phyloP scores from a whole-genome alignment of 2,888 invertebrate species.

The Scaptomyza cyrtandrae region DNA sequence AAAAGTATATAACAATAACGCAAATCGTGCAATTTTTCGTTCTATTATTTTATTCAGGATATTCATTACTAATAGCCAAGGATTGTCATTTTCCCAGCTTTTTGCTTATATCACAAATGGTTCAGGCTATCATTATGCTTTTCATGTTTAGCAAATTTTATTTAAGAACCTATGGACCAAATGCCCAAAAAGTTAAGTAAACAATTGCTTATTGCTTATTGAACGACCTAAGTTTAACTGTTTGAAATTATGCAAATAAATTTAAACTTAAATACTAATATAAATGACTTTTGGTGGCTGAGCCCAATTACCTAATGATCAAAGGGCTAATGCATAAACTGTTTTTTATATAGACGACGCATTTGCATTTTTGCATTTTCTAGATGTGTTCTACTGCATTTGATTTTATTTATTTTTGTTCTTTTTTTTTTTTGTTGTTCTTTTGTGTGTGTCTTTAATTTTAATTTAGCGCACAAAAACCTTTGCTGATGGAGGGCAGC shows the following conservation, averaged over 20 bases:
- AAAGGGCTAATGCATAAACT: slow-evolving; percentile 19
- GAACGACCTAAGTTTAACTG: neutral
- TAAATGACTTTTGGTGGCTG: neutral
- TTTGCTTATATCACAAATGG: slow-evolving; percentile 85
- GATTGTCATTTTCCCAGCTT: slow-evolving; percentile 86
- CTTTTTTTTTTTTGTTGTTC: neutral
- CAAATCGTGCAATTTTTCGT: slow-evolving; percentile 87
- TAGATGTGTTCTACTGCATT: neutral
- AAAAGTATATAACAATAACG: slow-evolving; percentile 85
- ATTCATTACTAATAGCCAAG: slow-evolving; percentile 81
- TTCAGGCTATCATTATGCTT: slow-evolving; percentile 86
- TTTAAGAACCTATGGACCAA: slow-evolving; percentile 85
- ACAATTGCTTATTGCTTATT: neutral
- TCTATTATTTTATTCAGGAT: slow-evolving; percentile 87
- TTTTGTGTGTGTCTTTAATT: neutral
- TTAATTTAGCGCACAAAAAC: neutral
- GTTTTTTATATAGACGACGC: neutral
- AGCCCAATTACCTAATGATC: slow-evolving; percentile 10
- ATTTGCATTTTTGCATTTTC: slow-evolving; percentile 25
- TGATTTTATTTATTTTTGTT: no score
- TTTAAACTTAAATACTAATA: slow-evolving; percentile 10
- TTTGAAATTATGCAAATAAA: slow-evolving; percentile 38
- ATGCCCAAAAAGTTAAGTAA: slow-evolving; percentile 13
- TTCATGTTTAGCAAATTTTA: slow-evolving; percentile 87
- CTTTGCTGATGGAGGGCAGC: neutral